phyloP scores from a whole-genome alignment of 2,797 vertebrate genomes.

The Lindbergichthys nudifrons region DNA sequence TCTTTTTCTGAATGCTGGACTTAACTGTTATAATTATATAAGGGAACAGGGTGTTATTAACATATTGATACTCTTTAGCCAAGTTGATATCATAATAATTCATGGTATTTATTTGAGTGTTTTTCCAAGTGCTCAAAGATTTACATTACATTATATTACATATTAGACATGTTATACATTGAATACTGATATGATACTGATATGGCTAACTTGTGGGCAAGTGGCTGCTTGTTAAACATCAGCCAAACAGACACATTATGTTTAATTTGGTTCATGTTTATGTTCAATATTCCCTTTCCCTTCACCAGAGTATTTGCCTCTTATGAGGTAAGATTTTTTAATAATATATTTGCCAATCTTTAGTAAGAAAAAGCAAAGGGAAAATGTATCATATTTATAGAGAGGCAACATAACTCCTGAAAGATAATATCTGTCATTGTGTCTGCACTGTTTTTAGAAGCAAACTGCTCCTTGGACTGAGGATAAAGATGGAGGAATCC shows the following conservation, averaged over 20 bases:
- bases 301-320: not conserved
- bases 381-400: not conserved
- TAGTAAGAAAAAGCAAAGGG: not conserved
- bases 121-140: too few relatives aligned
- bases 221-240: not conserved
- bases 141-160: too few relatives aligned
- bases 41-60: not conserved
- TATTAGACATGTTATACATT: too few relatives aligned
- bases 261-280: not conserved
- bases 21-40: too few relatives aligned
- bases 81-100: not conserved
- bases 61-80: not conserved
- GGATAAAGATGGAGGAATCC: slow-evolving; percentile 30
- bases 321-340: not conserved
- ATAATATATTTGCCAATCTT: not conserved
- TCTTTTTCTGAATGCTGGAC: too few relatives aligned
- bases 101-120: too few relatives aligned
- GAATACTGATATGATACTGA: too few relatives aligned
- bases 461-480: slow-evolving; percentile 9
- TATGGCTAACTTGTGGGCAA: not conserved
- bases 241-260: not conserved
- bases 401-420: slow-evolving; percentile 10
- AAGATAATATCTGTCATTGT: slow-evolving; percentile 36
- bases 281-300: not conserved
- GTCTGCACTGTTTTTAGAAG: slow-evolving; percentile 5